Evolutionary conservation across 2,113 vertebrate genomes (phyloP), one percentile per base, ranked within the genome.

Genomic region (Steatornis caripensis): DNA sequence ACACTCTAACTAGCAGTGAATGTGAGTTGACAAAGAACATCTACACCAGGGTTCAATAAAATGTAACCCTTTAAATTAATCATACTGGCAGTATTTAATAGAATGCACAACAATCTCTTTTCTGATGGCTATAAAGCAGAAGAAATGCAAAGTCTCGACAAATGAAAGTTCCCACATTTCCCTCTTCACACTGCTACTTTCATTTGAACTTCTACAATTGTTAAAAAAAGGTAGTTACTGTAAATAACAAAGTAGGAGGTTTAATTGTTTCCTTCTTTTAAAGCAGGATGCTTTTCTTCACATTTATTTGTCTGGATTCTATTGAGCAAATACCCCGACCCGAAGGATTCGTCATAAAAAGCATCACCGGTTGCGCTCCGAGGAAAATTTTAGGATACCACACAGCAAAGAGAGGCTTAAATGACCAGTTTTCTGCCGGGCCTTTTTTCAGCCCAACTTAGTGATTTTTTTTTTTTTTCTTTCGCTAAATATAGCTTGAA

Each of bases 41-140:
- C 98, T 97, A 98, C 97, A 97, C 97, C 89, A 91, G 96, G 95
- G 98, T 98, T 98, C 98, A 98, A 97, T 97, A 97, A 98, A 98
- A 98, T 98, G 98, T 98, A 98, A 98, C 98, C 97, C 98, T 98
- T 98, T 98, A 98, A 98, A 98, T 98, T 98, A 98, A 98, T 98
- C 98, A 98, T 98, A 98, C 97, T 98, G 98, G 97, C 98, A 98
- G 98, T 97, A 98, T 98, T 98, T 98, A 98, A 98, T 97, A 98
- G 98, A 98, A 98, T 88, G 97, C 98, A 98, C 97, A 98, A 98
- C 98, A 98, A 97, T 98, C 98, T 98, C 97, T 97, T 98, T 98
- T 98, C 98, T 97, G 98, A 97, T 95, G 97, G 97, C 95, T 94
- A 87, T 97, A 98, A 98, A 98, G 97, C 97, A 96, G 87, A 94